Percentiles rank a stretch among this genome's conserved stretches.
Conservation (phyloP, 2,797 vertebrate species). For the Melanotaenia maccullochi region DNA sequence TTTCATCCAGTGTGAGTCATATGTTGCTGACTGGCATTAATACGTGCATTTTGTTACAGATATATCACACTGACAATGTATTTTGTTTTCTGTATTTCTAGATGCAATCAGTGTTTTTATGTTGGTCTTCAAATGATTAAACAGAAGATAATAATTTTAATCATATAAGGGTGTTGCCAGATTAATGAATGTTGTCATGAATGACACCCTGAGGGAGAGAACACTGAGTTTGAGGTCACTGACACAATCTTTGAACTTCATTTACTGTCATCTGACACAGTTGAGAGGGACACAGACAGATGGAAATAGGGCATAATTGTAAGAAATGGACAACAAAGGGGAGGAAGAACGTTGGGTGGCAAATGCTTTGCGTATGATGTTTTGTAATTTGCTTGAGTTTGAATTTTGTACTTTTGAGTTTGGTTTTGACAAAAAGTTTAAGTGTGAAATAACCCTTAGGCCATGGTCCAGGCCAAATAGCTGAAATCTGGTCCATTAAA, state of each 20-base stretch:
- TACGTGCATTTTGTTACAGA: background rate
- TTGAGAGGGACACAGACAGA: conserved; percentile 15
- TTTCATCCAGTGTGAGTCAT: conserved; percentile 38
- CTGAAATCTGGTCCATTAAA: background rate
- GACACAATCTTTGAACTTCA: conserved; percentile 13
- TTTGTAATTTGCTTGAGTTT: background rate
- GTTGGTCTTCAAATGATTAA: background rate
- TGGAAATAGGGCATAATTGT: conserved; percentile 9
- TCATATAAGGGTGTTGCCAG: background rate
- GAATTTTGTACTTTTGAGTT: background rate
- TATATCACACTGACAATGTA: conserved; percentile 4
- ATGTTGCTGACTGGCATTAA: conserved; percentile 27
- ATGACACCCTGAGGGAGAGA: background rate
- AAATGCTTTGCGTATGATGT: background rate
- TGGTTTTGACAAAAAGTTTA: background rate
- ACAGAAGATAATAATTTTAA: conserved; percentile 13
- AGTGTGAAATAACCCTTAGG: background rate
- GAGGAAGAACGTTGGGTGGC: background rate
- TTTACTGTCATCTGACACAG: background rate
- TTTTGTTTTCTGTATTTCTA: conserved; percentile 1
- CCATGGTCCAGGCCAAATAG: background rate
- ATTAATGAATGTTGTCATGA: conserved; percentile 1
- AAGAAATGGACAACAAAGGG: background rate
- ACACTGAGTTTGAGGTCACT: conserved; percentile 5
- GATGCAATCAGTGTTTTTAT: background rate